phyloP scores from a whole-genome alignment of 1,140 invertebrate genomes.

The Drosophila arawakana region DNA sequence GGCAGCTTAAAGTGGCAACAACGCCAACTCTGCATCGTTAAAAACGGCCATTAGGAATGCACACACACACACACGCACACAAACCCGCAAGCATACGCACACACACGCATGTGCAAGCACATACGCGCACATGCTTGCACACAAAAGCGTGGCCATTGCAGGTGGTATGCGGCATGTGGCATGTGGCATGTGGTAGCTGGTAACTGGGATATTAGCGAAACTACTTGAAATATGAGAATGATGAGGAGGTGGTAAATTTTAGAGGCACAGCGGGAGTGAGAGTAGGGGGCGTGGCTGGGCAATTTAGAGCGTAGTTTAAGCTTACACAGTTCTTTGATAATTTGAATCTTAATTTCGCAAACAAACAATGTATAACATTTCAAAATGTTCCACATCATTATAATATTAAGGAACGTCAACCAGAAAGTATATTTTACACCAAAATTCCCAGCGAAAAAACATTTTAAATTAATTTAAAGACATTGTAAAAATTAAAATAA shows the following conservation, averaged over 20 bases:
- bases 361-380: neutral
- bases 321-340: constrained; percentile 8
- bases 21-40: constrained; percentile 71
- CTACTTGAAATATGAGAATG: constrained; percentile 71
- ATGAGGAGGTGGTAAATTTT: constrained; percentile 12
- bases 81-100: neutral
- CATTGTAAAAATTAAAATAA: no score
- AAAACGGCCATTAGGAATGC: constrained; percentile 62
- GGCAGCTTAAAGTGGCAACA: constrained; percentile 56
- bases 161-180: constrained; percentile 48
- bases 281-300: neutral
- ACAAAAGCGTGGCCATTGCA: constrained; percentile 33
- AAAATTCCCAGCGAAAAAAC: no score
- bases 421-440: no score
- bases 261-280: neutral
- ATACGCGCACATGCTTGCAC: constrained; percentile 10
- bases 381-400: no score
- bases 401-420: no score
- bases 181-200: constrained; percentile 43
- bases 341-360: constrained; percentile 27
- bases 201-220: constrained; percentile 71
- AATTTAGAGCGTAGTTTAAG: constrained; percentile 28
- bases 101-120: constrained; percentile 21
- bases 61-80: constrained; percentile 21
- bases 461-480: no score